Evolutionary conservation across 2,888 invertebrate species (phyloP), one percentile per base, ranked within the genome.

Genomic region (Neria commutata): DNA sequence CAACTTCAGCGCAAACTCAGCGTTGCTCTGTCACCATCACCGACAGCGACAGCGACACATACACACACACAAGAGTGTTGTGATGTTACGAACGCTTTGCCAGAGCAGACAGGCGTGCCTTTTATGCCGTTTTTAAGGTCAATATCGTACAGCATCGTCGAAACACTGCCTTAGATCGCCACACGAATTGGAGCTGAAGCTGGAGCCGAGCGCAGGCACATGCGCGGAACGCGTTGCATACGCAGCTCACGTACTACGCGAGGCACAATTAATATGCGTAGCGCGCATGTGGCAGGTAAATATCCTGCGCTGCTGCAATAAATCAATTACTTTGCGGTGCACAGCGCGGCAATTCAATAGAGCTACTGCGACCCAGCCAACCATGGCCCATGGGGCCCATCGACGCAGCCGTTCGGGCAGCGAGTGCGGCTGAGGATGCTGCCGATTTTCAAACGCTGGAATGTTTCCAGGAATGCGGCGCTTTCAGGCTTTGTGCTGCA

Each of bases 311-410:
- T 54, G 58, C 66, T 59, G 47, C 53, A 46, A 63, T 70, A 69
- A 70, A 71, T 61, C 68, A 68, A 64, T 63, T 65, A 67, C 67
- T 63, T 68, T 24, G 60, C 42, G 61, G 54, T 51, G 29, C 56
- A 25, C 11, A 37, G 40, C 19, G 17, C 40, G 16, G n/a, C n/a
- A 14, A 5, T 14, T 6, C n/a, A 17, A n/a, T 5, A 16, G 40
- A 40, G 40, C 40, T 5, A n/a, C n/a, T n/a, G n/a, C n/a, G n/a
- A n/a, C n/a, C n/a, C n/a, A n/a, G n/a, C n/a, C n/a, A n/a, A n/a
- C n/a, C n/a, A n/a, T n/a, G n/a, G n/a, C n/a, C n/a, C n/a, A n/a
- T n/a, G n/a, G n/a, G n/a, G 1, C 21, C 17, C 19, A 23, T 45
- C 14, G 33, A n/a, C n/a, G n/a, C n/a, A n/a, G n/a, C n/a, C n/a